Conservation (phyloP, 2,113 vertebrate genomes). For the Stigmatopora argus region DNA sequence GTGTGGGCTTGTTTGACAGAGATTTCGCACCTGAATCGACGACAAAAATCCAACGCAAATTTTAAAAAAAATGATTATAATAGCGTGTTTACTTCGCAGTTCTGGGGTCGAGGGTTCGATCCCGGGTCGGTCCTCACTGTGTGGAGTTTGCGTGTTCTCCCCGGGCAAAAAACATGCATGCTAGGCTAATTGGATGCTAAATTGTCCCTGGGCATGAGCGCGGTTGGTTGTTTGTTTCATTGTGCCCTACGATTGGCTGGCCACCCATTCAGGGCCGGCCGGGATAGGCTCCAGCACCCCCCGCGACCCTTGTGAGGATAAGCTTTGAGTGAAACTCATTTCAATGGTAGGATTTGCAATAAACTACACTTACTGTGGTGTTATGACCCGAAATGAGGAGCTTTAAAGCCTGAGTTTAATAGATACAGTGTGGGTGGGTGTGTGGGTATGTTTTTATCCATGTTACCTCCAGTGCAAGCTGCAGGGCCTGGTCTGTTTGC, state of each 20-base stretch:
- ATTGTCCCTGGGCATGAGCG: not conserved
- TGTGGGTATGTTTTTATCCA: not conserved
- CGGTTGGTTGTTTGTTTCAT: not conserved
- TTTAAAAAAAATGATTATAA: not conserved
- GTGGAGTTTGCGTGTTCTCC: no score
- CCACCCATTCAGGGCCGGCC: no score
- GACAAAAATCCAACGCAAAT: not conserved
- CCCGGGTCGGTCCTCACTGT: no score
- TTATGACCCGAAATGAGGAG: not conserved
- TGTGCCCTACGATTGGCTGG: no score
- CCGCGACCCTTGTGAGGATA: no score
- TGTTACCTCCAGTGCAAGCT: slow-evolving; percentile 72
- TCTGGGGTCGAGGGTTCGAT: no score
- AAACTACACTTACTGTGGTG: not conserved
- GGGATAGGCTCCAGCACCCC: no score
- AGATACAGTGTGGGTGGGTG: not conserved
- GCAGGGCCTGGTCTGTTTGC: slow-evolving; percentile 79
- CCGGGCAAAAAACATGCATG: no score
- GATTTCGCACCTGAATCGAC: slow-evolving; percentile 77
- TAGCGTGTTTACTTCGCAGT: no score
- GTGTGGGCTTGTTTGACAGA: slow-evolving; percentile 80
- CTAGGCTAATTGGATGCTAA: no score
- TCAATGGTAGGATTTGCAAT: not conserved
- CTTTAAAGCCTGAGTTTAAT: not conserved
- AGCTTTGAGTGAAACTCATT: no score